Conservation (phyloP, 2,888 invertebrate genomes). For the Xestia ashworthii region DNA sequence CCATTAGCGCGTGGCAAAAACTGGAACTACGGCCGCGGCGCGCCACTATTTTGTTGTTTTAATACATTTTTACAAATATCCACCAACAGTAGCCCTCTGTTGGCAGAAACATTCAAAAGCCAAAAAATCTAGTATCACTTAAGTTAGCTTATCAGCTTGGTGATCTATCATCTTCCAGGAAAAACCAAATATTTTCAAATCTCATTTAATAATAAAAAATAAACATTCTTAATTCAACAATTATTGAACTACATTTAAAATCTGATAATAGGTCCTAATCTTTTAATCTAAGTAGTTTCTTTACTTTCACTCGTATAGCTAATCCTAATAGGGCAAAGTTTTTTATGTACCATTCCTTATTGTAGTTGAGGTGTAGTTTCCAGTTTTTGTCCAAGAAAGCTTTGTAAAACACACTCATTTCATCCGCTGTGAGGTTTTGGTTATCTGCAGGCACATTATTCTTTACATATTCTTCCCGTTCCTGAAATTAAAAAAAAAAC, state of each 20-base stretch:
- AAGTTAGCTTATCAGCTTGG: not conserved
- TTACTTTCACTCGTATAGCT: slow-evolving; percentile 91
- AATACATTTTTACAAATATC: not conserved
- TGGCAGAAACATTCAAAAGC: not conserved
- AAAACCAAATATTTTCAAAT: not conserved
- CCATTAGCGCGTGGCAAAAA: not conserved
- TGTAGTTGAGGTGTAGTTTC: slow-evolving; percentile 94
- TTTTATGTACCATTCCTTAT: slow-evolving; percentile 95
- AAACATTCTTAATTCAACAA: slow-evolving; percentile 49
- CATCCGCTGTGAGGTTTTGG: slow-evolving; percentile 93
- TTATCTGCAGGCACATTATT: slow-evolving; percentile 85
- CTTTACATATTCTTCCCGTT: slow-evolving; percentile 90
- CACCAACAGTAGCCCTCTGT: not conserved
- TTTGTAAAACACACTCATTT: slow-evolving; percentile 97
- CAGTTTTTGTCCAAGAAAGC: slow-evolving; percentile 95
- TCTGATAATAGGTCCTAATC: slow-evolving; percentile 47
- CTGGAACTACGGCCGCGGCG: not conserved
- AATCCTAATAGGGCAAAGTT: slow-evolving; percentile 93
- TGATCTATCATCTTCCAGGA: not conserved
- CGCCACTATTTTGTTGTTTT: not conserved
- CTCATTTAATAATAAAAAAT: not conserved
- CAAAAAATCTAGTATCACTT: not conserved
- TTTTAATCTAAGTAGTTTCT: slow-evolving; percentile 80
- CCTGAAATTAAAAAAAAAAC: slow-evolving; percentile 81
- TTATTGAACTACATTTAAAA: slow-evolving; percentile 47